A percentile compares a stretch with the other conserved stretches of the same genome.
Evolutionary conservation across 1,140 invertebrate species (phyloP).

Genomic region (Drosophila nebulosa): DNA sequence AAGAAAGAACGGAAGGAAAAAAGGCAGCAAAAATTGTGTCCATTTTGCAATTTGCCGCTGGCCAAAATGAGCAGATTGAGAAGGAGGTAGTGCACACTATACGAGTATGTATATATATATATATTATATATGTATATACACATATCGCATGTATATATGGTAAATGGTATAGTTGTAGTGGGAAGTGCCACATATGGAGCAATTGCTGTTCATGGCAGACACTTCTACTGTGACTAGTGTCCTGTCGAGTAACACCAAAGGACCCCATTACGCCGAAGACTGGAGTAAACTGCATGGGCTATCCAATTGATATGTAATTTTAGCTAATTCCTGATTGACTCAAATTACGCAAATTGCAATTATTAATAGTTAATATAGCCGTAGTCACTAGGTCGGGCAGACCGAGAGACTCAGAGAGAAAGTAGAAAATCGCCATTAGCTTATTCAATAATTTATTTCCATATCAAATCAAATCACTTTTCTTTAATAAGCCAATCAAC

Average conservation of each 20-base stretch:
- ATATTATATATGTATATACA: neutral
- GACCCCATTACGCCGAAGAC: neutral
- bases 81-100: neutral
- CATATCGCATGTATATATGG: neutral
- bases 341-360: constrained; percentile 1
- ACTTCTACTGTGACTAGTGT: neutral
- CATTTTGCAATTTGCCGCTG: constrained; percentile 55
- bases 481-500: neutral
- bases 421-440: neutral
- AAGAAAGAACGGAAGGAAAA: constrained; percentile 14
- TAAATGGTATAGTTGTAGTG: neutral
- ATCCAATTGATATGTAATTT: constrained; percentile 6
- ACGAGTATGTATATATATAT: neutral
- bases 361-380: neutral
- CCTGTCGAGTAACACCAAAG: neutral
- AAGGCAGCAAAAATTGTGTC: constrained; percentile 49
- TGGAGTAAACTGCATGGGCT: neutral
- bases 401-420: neutral
- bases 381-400: neutral
- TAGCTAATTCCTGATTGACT: neutral
- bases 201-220: constrained; percentile 1
- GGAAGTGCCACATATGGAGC: neutral
- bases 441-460: neutral
- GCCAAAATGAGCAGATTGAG: constrained; percentile 18
- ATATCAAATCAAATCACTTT: neutral